These are phyloP conservation scores for Flabesymbios commensalis DNA, from an alignment of 2,888 invertebrate genomes.

Conservation along the genomic window DNA sequence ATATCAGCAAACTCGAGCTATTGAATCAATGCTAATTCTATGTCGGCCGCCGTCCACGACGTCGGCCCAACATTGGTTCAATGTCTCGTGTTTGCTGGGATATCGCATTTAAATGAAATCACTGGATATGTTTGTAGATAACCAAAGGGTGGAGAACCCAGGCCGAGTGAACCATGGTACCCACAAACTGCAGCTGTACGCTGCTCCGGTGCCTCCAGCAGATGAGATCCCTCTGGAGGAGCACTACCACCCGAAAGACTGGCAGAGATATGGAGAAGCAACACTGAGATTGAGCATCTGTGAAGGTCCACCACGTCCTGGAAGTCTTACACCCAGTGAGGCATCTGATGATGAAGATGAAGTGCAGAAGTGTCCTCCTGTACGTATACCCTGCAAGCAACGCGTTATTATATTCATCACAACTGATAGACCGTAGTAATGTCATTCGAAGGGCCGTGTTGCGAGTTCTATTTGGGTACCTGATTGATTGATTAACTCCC, in stretches of 20 bases:
- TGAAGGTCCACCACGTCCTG: conserved; percentile 51
- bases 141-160: no score
- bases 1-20: no score
- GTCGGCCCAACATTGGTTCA: no score
- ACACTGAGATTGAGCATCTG: conserved; percentile 50
- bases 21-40: no score
- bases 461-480: no score
- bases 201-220: conserved; percentile 51
- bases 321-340: conserved; percentile 57
- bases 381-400: no score
- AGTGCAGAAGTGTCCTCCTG: not conserved
- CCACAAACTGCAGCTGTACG: conserved; percentile 47
- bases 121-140: not conserved
- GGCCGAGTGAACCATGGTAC: conserved; percentile 47
- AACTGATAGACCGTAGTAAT: no score
- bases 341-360: conserved; percentile 50
- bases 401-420: no score
- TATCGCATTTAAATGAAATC: not conserved
- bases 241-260: conserved; percentile 30
- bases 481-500: no score
- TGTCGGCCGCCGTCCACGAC: not conserved
- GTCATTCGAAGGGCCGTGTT: no score
- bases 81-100: no score
- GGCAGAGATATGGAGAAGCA: conserved; percentile 40
- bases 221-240: conserved; percentile 43